Base-by-base conservation (phyloP, 2,113 vertebrate genomes). In the Pachypanchax playfairii region DNA sequence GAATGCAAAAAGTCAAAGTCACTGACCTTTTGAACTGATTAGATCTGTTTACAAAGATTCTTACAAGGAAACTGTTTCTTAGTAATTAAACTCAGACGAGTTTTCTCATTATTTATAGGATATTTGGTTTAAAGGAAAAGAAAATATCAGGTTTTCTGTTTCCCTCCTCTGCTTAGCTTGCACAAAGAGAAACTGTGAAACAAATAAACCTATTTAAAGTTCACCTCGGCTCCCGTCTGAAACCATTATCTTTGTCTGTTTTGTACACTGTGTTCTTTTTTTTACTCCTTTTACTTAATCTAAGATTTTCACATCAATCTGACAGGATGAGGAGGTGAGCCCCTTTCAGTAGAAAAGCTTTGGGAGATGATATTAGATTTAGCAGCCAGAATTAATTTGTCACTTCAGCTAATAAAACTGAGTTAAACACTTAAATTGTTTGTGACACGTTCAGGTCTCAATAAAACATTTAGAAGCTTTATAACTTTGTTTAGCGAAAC, bases 261-360 rank as follows among this genome's bases (percentile, higher is more conserved):
- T 17, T 17, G 46, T 13, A 26, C 46, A 48, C 15, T 48, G 22
- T 26, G 46, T 48, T 26, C 46, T 13, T 12, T 17, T n/a, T 14
- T 17, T 48, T 24, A 26, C 14, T 25, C 24, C 13, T 9, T 13
- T 14, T 48, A 26, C 17, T 26, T 26, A 26, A 25, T 31, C n/a
- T 5, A 17, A 31, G 17, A 31, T 31, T 50, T 31, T n/a, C 26
- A 29, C 48, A 18, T 50, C 48, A 31, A 10, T 18, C 48, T 31
- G 26, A 31, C 26, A 12, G 28, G 48, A 50, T 50, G 26, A 50
- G 48, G 26, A 28, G 26, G 26, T 31, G 48, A 50, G 48, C 29
- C 8, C 36, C 48, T 29, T 11, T 50, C 28, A 13, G 48, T 1
- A 50, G n/a, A 50, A 50, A 50, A 31, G 9, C 17, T 31, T 31